Evolutionary conservation across 2,888 invertebrate species (phyloP), one percentile per base, ranked within the genome.

Genomic region (Byasa hedistus): DNA sequence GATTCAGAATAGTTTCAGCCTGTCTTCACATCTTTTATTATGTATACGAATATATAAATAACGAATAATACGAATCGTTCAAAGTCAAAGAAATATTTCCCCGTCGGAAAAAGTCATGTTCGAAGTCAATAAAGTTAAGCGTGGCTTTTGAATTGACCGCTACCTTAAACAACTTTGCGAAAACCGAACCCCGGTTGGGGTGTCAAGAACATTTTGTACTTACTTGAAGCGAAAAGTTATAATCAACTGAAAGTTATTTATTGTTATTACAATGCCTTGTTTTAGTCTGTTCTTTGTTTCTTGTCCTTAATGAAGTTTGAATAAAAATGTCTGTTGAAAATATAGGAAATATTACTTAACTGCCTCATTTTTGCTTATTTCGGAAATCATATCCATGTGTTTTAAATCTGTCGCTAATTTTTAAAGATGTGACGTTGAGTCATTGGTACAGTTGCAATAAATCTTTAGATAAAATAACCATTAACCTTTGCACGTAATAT

Each of bases 21-120:
- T 56, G 56, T 52, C 65, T 60, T 60, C 48, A 65, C 59, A 44
- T 32, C 55, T 60, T 59, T n/a, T 60, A 52, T 58, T 52, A 65
- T 60, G 65, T 32, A 60, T 54, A 60, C 27, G 65, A 65, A 65
- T 65, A 65, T n/a, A 55, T 19, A 12, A 63, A 59, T 67, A 63
- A 23, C 32, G n/a, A 56, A 63, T 36, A 61, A 65, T 51, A 51
- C 57, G 23, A 56, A 65, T 56, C 27, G 36, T 57, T 61, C 56
- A 60, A 65, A 65, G 52, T 56, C 65, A 52, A 57, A 61, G 51
- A 57, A 61, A 56, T 61, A 65, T 23, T 65, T 60, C 56, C n/a
- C 32, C 56, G 19, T 22, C 10, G 17, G 44, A 61, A 62, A 66
- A 62, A 58, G 59, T 44, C 44, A 22, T 24, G 55, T 55, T 56